Conservation (phyloP, 92 coral and sea anemone genomes). For the Porites rus region DNA sequence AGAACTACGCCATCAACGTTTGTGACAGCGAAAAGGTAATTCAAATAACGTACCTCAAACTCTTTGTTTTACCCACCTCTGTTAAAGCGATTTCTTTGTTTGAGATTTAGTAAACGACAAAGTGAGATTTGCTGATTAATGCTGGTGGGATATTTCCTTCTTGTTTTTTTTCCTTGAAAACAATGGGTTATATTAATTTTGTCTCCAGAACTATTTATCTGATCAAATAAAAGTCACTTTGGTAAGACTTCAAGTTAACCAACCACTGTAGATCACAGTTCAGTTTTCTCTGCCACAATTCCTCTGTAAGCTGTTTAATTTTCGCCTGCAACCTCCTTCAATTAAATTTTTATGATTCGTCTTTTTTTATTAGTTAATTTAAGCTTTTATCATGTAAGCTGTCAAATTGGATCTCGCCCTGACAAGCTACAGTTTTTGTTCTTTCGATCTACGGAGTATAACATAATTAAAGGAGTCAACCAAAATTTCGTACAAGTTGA, state of each 20-base stretch:
- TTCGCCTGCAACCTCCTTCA: constrained; percentile 8
- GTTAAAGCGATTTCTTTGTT: too few relatives aligned
- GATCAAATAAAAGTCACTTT: background rate
- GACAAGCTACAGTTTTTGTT: background rate
- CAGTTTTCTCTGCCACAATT: background rate
- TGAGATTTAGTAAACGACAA: too few relatives aligned
- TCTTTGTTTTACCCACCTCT: too few relatives aligned
- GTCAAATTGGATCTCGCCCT: background rate
- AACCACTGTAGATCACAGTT: background rate
- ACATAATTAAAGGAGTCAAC: background rate
- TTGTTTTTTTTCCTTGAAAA: too few relatives aligned
- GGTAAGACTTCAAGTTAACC: background rate
- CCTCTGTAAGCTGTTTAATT: background rate
- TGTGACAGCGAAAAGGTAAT: too few relatives aligned
- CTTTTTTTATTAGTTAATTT: background rate
- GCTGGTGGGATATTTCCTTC: too few relatives aligned
- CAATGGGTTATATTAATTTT: background rate
- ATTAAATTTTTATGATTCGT: constrained; percentile 35
- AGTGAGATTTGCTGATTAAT: too few relatives aligned
- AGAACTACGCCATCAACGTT: too few relatives aligned
- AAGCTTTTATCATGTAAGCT: background rate
- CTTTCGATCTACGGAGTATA: background rate
- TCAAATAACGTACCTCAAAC: too few relatives aligned
- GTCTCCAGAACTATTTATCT: background rate
- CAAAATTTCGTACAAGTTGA: background rate